These are phyloP conservation scores for Episyrphus balteatus DNA, from an alignment of 1,140 invertebrate species.

Conservation along the genomic window DNA sequence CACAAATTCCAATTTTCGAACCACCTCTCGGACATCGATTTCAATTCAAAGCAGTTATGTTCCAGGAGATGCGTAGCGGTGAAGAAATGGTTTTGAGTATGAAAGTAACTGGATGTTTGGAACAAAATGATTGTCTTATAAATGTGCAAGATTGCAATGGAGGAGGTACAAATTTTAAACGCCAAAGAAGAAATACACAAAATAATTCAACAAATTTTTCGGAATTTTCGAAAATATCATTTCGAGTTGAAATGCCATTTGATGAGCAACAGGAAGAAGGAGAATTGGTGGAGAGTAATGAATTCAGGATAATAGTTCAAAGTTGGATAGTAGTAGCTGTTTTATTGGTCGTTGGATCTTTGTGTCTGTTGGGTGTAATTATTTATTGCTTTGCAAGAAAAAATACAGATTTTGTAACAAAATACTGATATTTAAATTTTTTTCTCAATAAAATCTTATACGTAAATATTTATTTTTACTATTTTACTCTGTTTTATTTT, in stretches of 20 bases:
- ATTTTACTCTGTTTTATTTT: too few relatives aligned
- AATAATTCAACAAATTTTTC: slow-evolving; percentile 19
- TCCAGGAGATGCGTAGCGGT: slow-evolving; percentile 52
- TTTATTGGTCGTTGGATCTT: too few relatives aligned
- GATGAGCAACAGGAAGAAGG: neutral
- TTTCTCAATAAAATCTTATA: too few relatives aligned
- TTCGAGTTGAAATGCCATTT: slow-evolving; percentile 21
- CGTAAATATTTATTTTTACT: too few relatives aligned
- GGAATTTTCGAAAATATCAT: slow-evolving; percentile 20
- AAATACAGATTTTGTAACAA: too few relatives aligned
- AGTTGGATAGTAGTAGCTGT: too few relatives aligned
- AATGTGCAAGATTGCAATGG: slow-evolving; percentile 17
- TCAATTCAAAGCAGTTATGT: slow-evolving; percentile 52
- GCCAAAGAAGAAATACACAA: slow-evolving; percentile 16
- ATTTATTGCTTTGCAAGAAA: too few relatives aligned
- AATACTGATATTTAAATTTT: too few relatives aligned
- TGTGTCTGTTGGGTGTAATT: too few relatives aligned
- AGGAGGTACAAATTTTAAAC: slow-evolving; percentile 3
- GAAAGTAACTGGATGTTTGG: slow-evolving; percentile 48
- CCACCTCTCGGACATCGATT: slow-evolving; percentile 29
- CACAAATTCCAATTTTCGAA: slow-evolving; percentile 39
- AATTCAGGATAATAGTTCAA: too few relatives aligned
- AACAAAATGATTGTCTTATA: slow-evolving; percentile 44
- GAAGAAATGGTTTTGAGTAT: slow-evolving; percentile 51
- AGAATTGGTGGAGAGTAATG: too few relatives aligned